phyloP scores from a whole-genome alignment of 2,888 invertebrate genomes.

The Flexamia atlantica region DNA sequence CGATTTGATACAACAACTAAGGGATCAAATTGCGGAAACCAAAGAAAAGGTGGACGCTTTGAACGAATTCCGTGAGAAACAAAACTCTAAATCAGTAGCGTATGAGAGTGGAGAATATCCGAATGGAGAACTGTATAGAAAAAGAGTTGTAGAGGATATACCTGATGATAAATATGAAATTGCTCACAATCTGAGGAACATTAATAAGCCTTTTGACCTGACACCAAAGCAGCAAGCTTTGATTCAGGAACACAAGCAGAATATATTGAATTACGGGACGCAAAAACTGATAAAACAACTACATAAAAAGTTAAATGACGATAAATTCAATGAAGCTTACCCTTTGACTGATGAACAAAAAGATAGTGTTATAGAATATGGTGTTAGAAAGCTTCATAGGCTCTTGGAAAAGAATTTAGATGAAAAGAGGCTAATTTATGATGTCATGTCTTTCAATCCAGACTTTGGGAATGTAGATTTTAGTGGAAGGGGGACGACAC shows the following conservation, averaged over 20 bases:
- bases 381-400: slow-evolving; percentile 22
- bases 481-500: background rate
- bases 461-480: slow-evolving; percentile 16
- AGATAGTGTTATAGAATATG: slow-evolving; percentile 12
- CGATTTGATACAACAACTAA: background rate
- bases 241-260: slow-evolving; percentile 2
- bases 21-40: background rate
- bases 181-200: background rate
- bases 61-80: background rate
- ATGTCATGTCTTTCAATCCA: slow-evolving; percentile 15
- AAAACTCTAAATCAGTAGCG: background rate
- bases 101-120: slow-evolving; percentile 8
- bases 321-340: slow-evolving; percentile 4
- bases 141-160: slow-evolving; percentile 3
- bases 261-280: slow-evolving; percentile 17
- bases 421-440: background rate
- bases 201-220: slow-evolving; percentile 7
- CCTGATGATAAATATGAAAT: slow-evolving; percentile 6
- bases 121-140: background rate
- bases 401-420: slow-evolving; percentile 13
- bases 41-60: background rate
- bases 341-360: slow-evolving; percentile 23
- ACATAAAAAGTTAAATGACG: slow-evolving; percentile 5
- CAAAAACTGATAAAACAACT: slow-evolving; percentile 44
- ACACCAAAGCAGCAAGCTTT: slow-evolving; percentile 5